Base-by-base conservation (phyloP, 2,797 vertebrate genomes). In the Hyperoplus lanceolatus region DNA sequence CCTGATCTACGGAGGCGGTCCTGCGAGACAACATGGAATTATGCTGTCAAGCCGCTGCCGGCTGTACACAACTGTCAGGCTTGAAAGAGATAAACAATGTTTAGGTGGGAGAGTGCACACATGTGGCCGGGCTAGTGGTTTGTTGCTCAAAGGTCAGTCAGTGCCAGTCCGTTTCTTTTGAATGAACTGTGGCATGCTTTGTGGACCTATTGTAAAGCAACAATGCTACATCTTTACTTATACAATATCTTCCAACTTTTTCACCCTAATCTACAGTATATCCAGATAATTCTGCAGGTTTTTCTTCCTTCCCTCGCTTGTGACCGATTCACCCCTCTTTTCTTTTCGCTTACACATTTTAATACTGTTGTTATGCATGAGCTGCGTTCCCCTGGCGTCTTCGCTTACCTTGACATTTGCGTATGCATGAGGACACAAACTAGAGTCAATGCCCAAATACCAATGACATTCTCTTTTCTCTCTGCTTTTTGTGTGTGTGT, bases 21-120 rank as follows among this genome's bases (percentile, higher is more conserved):
- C 70, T 38, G 36, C 16, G 64, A 89, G 86, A 90, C 87, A 90
- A 87, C 85, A 50, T 92, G 83, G 85, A 89, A 94, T 95, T 94
- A 95, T 90, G 86, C 89, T 93, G 93, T 94, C 94, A 94, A 77
- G 66, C 77, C 14, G 50, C 71, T 73, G 68, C 80, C 6, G 73
- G 81, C 80, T 80, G 70, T 76, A 71, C 79, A 64, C 82, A 74
- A 87, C 85, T 85, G 83, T 91, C 85, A 89, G 77, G 81, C 72
- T 68, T 55, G 71, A 71, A 85, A 75, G 82, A 90, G 79, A 90
- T 87, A 89, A 92, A 91, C 89, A 90, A 76, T 74, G 84, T 91
- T 91, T 89, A 89, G 90, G 89, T 91, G 80, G 79, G 78, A 85
- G 84, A 81, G 70, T 36, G 64, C 53, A 73, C 75, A 79, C 86